These are phyloP conservation scores for Caenorhabditis wallacei DNA, from an alignment of 2,888 invertebrate genomes.

Conservation along the genomic window DNA sequence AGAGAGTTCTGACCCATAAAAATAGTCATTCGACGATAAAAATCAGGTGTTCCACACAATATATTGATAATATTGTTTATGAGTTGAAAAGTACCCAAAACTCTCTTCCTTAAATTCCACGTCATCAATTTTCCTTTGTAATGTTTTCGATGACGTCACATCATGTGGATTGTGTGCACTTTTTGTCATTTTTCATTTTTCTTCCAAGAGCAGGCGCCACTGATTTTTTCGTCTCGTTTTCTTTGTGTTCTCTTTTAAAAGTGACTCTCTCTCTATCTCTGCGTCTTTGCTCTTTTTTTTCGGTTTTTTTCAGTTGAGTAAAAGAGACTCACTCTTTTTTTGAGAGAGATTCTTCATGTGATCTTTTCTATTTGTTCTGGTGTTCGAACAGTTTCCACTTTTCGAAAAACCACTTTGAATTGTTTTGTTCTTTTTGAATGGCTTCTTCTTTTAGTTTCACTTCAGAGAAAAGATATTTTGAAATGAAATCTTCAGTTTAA, in stretches of 20 bases:
- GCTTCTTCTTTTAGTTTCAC: too few relatives aligned
- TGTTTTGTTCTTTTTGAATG: background rate
- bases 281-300: slow-evolving; percentile 5
- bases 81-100: background rate
- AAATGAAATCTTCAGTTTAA: too few relatives aligned
- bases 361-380: background rate
- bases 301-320: background rate
- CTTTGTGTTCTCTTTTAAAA: background rate
- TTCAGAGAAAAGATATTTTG: too few relatives aligned
- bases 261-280: slow-evolving; percentile 4
- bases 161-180: slow-evolving; percentile 14
- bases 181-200: slow-evolving; percentile 31
- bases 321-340: background rate
- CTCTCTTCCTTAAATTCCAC: background rate
- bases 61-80: slow-evolving; percentile 19
- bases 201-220: background rate
- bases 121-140: background rate
- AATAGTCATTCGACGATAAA: background rate
- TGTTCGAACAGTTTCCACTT: background rate
- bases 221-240: slow-evolving; percentile 7
- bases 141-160: slow-evolving; percentile 20
- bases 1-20: too few relatives aligned
- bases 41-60: slow-evolving; percentile 18
- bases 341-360: slow-evolving; percentile 15
- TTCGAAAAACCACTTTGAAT: background rate